A percentile compares a stretch with the other conserved stretches of the same genome.
Conservation (phyloP, 30 jellyfish, hydroid and myxozoan genomes). For the Cassiopea andromeda region DNA sequence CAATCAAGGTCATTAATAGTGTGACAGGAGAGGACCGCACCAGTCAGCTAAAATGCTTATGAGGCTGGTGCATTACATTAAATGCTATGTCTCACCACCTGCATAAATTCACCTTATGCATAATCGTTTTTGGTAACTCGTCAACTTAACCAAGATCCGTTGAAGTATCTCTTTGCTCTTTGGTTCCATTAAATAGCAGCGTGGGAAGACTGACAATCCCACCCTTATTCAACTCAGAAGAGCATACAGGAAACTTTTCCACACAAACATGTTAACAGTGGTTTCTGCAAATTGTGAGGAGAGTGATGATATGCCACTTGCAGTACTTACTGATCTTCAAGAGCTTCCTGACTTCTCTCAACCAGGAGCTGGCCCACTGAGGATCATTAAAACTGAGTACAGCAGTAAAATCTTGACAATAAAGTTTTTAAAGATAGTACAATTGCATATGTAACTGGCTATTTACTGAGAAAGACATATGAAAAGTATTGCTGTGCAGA, state of each 20-base stretch:
- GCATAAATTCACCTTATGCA: neutral
- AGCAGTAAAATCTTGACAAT: neutral
- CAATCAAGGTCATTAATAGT: constrained; percentile 30
- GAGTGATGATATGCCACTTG: neutral
- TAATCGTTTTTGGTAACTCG: constrained; percentile 14
- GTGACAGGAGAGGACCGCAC: constrained; percentile 9
- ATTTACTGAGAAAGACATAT: neutral
- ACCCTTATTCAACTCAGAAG: constrained; percentile 26
- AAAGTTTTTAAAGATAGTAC: constrained; percentile 36
- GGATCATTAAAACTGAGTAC: neutral
- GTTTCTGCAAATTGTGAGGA: constrained; percentile 32
- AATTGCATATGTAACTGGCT: constrained; percentile 31
- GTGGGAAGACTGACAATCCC: constrained; percentile 54
- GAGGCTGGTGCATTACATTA: constrained; percentile 35
- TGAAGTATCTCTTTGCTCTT: constrained; percentile 52
- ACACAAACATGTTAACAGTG: neutral
- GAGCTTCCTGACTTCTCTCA: neutral
- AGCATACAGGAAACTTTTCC: constrained; percentile 57
- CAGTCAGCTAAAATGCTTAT: constrained; percentile 1
- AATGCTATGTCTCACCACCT: constrained; percentile 3
- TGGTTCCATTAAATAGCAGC: constrained; percentile 49
- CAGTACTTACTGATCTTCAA: neutral
- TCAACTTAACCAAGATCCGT: constrained; percentile 56
- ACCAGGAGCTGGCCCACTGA: neutral
- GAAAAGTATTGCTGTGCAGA: neutral